Base-by-base conservation (phyloP, 2,888 invertebrate genomes). In the Halocaridina rubra region DNA sequence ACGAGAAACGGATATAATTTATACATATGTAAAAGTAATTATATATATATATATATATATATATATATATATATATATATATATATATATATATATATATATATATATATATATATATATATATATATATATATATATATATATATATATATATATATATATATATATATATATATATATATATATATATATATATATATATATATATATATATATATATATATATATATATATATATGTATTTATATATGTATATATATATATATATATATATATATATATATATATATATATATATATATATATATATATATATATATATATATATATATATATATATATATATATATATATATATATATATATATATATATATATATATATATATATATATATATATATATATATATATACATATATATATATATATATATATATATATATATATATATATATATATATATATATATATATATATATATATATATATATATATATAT, bases 401-500 rank as follows among this genome's bases (percentile, higher is more conserved):
- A 61, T 22, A 61, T 19, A 61, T 22, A 61, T 22, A 61, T 22
- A 61, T 22, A 61, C 19, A 61, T n/a, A 61, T 61, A 61, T 61
- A 61, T 61, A 61, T 61, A 61, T 61, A 61, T 61, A 61, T 61
- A 61, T 61, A 61, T 61, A 61, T 61, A 61, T 61, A 61, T 61
- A 61, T 61, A 61, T 61, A 61, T 61, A 61, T 61, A 61, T 61
- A 61, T 61, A 61, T 61, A 61, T 61, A 61, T 61, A 61, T 61
- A 61, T 61, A 61, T 61, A 61, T 61, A 61, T 61, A 61, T 61
- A 61, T 61, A 61, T 61, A 61, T 61, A 61, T 61, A 61, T 61
- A 61, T 61, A 61, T 61, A 61, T 61, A 61, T 61, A 61, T 22
- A 61, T 61, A 61, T 61, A 61, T 61, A 61, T 61, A 22, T 61